These are phyloP conservation scores for Anastrepha ludens DNA, from an alignment of 1,140 invertebrate species.

Conservation along the genomic window DNA sequence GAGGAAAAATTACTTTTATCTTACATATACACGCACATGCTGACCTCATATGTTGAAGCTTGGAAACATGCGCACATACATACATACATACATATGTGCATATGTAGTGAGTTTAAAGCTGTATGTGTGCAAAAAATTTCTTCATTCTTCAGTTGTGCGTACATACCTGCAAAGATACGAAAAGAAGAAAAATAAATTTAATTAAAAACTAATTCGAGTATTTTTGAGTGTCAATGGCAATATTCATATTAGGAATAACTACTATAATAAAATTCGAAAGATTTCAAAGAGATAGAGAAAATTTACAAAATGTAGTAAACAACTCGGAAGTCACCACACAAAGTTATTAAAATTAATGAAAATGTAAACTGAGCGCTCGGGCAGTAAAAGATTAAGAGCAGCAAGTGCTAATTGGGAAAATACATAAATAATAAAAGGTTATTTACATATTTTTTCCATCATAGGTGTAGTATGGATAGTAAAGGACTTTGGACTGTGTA, in stretches of 20 bases:
- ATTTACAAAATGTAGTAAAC: background rate
- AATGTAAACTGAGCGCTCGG: background rate
- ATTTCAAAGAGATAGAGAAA: background rate
- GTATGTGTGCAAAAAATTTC: background rate
- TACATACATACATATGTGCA: background rate
- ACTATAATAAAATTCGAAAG: background rate
- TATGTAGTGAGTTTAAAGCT: too few relatives aligned
- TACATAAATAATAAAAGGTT: background rate
- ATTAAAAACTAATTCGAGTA: conserved; percentile 7
- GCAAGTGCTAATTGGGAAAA: conserved; percentile 25
- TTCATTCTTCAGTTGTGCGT: background rate
- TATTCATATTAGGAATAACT: background rate
- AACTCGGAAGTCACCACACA: conserved; percentile 2
- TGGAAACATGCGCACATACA: background rate
- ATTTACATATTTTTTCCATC: background rate
- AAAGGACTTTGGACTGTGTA: too few relatives aligned
- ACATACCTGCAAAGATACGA: conserved; percentile 20
- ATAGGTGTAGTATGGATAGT: background rate
- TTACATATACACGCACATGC: background rate
- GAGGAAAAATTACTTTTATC: background rate
- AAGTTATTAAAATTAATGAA: background rate
- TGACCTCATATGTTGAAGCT: too few relatives aligned
- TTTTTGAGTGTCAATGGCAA: conserved; percentile 4
- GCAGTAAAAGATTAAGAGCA: background rate
- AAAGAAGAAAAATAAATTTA: background rate